Percentiles rank a stretch among this genome's conserved stretches.
phyloP scores from a whole-genome alignment of 2,113 vertebrate genomes.

The Sterrhoptilus dennistouni region DNA sequence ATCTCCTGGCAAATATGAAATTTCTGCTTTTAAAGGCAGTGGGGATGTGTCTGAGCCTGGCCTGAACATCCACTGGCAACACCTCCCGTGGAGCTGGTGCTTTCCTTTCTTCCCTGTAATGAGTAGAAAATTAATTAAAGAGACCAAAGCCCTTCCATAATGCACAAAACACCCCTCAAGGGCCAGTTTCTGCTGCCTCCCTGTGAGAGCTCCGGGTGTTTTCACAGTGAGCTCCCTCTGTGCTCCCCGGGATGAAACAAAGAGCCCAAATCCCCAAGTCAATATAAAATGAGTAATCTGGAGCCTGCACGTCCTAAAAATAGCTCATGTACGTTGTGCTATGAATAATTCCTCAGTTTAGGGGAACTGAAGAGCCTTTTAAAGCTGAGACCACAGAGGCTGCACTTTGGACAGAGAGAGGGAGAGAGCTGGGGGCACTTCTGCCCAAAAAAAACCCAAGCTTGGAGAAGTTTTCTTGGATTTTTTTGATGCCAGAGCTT shows the following conservation, averaged over 20 bases:
- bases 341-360: slow-evolving; percentile 48
- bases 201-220: background rate
- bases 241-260: background rate
- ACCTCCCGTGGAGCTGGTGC: background rate
- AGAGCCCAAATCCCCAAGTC: background rate
- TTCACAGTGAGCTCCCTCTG: background rate
- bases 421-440: background rate
- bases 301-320: slow-evolving; percentile 23
- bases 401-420: background rate
- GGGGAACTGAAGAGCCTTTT: background rate
- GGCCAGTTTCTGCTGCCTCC: background rate
- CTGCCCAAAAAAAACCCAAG: background rate
- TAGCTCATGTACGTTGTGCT: background rate
- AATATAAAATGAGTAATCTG: slow-evolving; percentile 8
- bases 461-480: background rate
- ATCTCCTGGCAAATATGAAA: background rate
- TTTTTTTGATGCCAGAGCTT: background rate
- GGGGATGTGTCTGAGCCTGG: background rate
- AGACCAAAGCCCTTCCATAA: background rate
- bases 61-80: background rate
- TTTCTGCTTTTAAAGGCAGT: background rate
- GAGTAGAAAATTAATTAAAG: background rate
- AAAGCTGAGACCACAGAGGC: background rate
- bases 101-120: background rate
- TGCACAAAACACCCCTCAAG: background rate